Percentiles rank a stretch among this genome's conserved stretches.
Evolutionary conservation across 2,888 invertebrate genomes (phyloP).

Genomic region (Aspidiotus destructor): DNA sequence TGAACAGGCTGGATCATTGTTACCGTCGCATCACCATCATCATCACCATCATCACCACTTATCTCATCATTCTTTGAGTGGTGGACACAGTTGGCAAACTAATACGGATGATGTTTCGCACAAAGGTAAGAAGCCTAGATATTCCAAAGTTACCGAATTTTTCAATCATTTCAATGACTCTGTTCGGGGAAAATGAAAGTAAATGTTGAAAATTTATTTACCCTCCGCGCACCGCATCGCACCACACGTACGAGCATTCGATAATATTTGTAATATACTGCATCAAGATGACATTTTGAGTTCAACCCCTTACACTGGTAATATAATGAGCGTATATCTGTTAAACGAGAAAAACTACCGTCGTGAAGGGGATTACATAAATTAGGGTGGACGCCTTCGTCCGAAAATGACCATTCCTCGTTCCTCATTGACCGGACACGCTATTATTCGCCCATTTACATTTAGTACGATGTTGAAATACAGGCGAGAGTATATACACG

Average conservation of each 20-base stretch:
- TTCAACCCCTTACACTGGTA: too few species aligned
- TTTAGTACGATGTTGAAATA: background rate
- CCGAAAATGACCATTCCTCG: constrained; percentile 26
- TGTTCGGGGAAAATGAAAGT: too few species aligned
- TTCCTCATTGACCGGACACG: constrained; percentile 28
- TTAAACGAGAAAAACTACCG: constrained; percentile 20
- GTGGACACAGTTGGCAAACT: constrained; percentile 38
- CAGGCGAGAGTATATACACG: too few species aligned
- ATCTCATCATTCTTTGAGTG: constrained; percentile 35
- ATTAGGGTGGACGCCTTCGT: background rate
- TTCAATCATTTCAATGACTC: background rate
- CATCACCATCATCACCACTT: constrained; percentile 37
- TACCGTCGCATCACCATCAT: constrained; percentile 38
- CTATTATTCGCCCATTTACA: constrained; percentile 31
- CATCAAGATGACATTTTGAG: too few species aligned
- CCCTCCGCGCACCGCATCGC: too few species aligned
- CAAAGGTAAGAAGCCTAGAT: constrained; percentile 37
- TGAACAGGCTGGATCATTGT: constrained; percentile 37
- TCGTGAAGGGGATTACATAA: background rate
- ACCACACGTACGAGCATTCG: too few species aligned
- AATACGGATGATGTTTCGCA: constrained; percentile 38
- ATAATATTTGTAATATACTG: too few species aligned
- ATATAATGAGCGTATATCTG: constrained; percentile 12
- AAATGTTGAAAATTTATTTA: too few species aligned
- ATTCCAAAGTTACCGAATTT: background rate